Conservation (phyloP, 2,797 vertebrate species). For the Limosa lapponica region DNA sequence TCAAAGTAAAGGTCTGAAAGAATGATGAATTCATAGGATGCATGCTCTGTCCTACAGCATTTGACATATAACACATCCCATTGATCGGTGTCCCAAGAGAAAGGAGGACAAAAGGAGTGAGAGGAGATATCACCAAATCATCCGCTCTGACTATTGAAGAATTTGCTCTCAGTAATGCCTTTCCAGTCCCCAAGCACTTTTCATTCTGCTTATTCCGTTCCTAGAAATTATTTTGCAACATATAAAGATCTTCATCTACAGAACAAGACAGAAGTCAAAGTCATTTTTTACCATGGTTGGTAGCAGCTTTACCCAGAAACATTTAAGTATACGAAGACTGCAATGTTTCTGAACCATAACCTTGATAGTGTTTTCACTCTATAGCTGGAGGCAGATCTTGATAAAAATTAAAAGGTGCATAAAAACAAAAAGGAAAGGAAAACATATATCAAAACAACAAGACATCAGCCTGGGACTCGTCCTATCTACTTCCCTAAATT, state of each 20-base stretch:
- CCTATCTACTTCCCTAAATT: background rate
- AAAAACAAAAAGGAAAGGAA: background rate
- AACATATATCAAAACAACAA: background rate
- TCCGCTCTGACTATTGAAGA: background rate
- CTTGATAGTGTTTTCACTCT: background rate
- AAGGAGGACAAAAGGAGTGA: background rate
- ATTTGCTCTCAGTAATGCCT: background rate
- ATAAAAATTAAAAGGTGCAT: background rate
- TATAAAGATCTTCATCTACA: background rate
- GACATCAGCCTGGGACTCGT: background rate
- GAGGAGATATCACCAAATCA: background rate
- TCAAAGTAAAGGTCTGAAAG: background rate
- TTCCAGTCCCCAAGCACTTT: background rate
- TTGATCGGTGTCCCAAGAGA: background rate
- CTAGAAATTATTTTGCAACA: background rate
- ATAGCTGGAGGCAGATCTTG: background rate
- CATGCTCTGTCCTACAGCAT: background rate
- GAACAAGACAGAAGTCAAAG: background rate
- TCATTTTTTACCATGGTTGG: background rate
- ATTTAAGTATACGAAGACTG: background rate
- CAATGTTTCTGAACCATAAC: background rate
- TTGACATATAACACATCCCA: background rate
- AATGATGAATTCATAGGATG: background rate
- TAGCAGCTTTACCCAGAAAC: background rate
- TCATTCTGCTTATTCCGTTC: background rate